Percentiles rank a stretch among this genome's conserved stretches.
These are phyloP conservation scores for Sthenelais limicola DNA, from an alignment of 2,888 invertebrate genomes.

Conservation along the genomic window DNA sequence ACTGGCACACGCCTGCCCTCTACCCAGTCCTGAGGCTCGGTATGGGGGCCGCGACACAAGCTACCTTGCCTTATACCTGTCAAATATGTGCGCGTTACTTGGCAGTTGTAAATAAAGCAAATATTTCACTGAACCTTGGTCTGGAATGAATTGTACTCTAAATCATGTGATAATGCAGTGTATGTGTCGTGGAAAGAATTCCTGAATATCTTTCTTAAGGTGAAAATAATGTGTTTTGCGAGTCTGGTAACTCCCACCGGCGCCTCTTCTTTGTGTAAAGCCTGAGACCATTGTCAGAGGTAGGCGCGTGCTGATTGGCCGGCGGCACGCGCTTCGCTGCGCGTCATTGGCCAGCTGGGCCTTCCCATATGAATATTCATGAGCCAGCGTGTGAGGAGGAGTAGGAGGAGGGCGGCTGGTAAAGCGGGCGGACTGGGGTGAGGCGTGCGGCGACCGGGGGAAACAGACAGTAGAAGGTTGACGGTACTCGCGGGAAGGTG, in stretches of 20 bases:
- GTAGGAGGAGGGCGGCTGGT: not conserved
- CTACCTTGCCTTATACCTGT: no score
- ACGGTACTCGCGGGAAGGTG: conserved; percentile 21
- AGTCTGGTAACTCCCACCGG: conserved; percentile 10
- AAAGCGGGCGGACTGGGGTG: not conserved
- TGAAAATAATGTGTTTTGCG: not conserved
- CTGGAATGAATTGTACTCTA: no score
- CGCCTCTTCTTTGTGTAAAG: conserved; percentile 7
- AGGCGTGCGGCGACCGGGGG: not conserved
- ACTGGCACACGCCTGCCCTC: no score
- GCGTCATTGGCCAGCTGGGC: conserved; percentile 38
- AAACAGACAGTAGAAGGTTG: conserved; percentile 29
- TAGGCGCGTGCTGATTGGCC: conserved; percentile 31
- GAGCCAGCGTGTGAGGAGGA: conserved; percentile 27
- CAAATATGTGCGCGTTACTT: no score
- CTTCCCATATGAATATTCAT: conserved; percentile 41
- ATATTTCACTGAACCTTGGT: no score
- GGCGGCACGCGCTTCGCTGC: conserved; percentile 28
- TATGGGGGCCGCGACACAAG: no score
- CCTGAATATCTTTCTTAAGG: no score
- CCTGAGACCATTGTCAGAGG: conserved; percentile 28
- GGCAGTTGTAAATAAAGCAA: no score
- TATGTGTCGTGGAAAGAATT: no score
- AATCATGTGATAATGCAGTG: no score
- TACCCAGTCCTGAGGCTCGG: no score